phyloP scores from a whole-genome alignment of 2,888 invertebrate genomes.

The Cheilosia pagana region DNA sequence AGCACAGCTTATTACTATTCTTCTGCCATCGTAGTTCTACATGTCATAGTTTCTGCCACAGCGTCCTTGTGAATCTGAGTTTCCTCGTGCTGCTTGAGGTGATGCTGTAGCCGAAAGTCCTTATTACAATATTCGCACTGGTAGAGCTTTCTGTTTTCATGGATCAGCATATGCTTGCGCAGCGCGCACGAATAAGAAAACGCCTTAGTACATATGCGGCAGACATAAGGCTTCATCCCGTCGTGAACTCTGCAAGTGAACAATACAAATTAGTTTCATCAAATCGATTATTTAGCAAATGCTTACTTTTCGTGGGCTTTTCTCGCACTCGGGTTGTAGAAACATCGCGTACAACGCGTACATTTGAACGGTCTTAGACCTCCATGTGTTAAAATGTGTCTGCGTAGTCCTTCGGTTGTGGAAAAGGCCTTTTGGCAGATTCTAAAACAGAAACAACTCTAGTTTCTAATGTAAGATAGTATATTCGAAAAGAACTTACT shows the following conservation, averaged over 20 bases:
- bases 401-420: slow-evolving; percentile 80
- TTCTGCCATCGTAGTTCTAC: neutral
- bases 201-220: slow-evolving; percentile 79
- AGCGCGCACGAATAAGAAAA: slow-evolving; percentile 81
- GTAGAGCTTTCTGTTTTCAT: slow-evolving; percentile 80
- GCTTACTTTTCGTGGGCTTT: slow-evolving; percentile 81
- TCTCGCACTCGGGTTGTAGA: slow-evolving; percentile 81
- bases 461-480: neutral
- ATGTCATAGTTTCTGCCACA: slow-evolving; percentile 62
- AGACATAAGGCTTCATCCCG: slow-evolving; percentile 81
- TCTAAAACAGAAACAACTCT: slow-evolving; percentile 72
- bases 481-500: slow-evolving; percentile 71
- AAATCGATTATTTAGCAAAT: neutral
- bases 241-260: slow-evolving; percentile 78
- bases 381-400: slow-evolving; percentile 81
- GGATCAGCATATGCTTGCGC: slow-evolving; percentile 81
- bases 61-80: slow-evolving; percentile 81
- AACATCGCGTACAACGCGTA: slow-evolving; percentile 80
- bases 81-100: slow-evolving; percentile 81
- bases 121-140: slow-evolving; percentile 81
- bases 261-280: neutral
- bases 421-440: slow-evolving; percentile 80
- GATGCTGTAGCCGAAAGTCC: slow-evolving; percentile 81
- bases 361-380: slow-evolving; percentile 81
- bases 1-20: neutral